Evolutionary conservation across 1,140 invertebrate genomes (phyloP), one percentile per base, ranked within the genome.

Genomic region (Proctacanthus coquilletti): DNA sequence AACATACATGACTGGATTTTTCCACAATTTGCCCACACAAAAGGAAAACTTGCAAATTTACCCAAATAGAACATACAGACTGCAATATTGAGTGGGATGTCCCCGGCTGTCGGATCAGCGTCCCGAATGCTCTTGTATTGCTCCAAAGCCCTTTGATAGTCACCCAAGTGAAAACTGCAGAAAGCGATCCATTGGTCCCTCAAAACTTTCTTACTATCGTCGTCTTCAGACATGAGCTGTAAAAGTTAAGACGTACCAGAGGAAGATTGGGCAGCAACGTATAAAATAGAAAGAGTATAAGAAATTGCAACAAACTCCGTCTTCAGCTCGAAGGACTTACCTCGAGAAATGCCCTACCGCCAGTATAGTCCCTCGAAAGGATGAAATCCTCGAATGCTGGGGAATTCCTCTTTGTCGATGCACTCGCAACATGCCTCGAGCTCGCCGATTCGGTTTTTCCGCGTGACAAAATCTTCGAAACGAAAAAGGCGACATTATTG

Each of bases 61-160:
- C 92, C 93, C 41, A 97, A 66, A 53, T 89, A 95, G 58, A 98
- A 98, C 60, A 88, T 88, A 60, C 89, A 95, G 40, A 93, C 94
- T 5, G 86, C 89, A 4, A 95, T 63, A 65, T 92, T 91, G 3
- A 84, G 69, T 27, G 66, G 64, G 4, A 86, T 49, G 42, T 79
- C 66, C 3, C 64, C 54, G 2, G 65, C 45, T 4, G 62, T 48
- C 0, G 57, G 49, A 37, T 69, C 63, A 2, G 65, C 52, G 11
- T 53, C 48, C 15, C 61, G 48, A 3, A 78, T 48, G 6, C 52
- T 60, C 45, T 74, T 66, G 54, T 83, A 94, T 10, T 77, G 70
- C 18, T 77, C 70, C n/a, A 88, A 65, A 0, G 93, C 81, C 52
- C 76, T 73, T 48, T 82, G 81, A 62, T 94, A 96, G 53, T 98